Evolutionary conservation across 2,113 vertebrate genomes (phyloP), one percentile per base, ranked within the genome.

Genomic region (Hippocampus mohnikei): DNA sequence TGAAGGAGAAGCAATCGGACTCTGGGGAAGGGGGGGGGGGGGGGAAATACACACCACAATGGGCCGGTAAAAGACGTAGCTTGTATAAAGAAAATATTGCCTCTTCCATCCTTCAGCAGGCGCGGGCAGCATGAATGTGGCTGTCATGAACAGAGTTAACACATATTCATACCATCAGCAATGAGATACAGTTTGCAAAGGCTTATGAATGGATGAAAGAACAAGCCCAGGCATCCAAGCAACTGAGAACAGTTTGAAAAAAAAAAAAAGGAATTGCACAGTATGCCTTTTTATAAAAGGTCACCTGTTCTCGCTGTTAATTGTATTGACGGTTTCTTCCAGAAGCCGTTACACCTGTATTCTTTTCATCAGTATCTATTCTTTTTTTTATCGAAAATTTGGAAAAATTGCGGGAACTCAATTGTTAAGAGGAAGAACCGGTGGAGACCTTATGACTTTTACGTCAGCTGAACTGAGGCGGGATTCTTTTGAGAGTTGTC

Each of bases 31-130:
- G n/a, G 1, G 20, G 1, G 1, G n/a, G n/a, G n/a, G n/a, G n/a
- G n/a, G 29, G 29, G 29, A 12, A 55, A 23, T 1, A 56, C 21
- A 56, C 53, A 4, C 66, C 37, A 1, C 41, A 23, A 42, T n/a
- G 12, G 27, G 75, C 62, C 55, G 56, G 44, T 37, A 18, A 75
- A 79, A 66, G 66, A 71, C 81, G 78, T 20, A 48, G 33, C 33
- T 37, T 69, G 77, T 73, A 29, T 75, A 25, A 58, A 58, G 55
- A 58, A 25, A 58, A 58, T 27, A 61, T 66, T 77, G 73, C 82
- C 74, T 60, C 65, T 20, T 12, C 37, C 20, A 48, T 76, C 72
- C 62, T 75, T 87, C 75, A 83, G 74, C 78, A 81, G 58, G 70
- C 52, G 69, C 41, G 65, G 46, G 33, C 70, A 46, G 44, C 73